These are phyloP conservation scores for Abramis brama DNA, from an alignment of 2,113 vertebrate species.

Conservation along the genomic window DNA sequence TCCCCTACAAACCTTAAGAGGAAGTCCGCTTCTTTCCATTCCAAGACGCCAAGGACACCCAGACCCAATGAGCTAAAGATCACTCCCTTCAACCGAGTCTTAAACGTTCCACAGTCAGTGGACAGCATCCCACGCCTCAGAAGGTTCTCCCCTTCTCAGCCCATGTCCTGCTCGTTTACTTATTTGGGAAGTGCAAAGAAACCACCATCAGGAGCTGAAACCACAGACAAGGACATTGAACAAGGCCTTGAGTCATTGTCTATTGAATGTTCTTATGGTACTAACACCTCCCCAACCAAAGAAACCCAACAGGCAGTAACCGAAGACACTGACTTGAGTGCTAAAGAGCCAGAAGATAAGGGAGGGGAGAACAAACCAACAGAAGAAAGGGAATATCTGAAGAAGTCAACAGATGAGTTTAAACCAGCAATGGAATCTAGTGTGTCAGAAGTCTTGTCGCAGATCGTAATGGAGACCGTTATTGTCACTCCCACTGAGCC, in stretches of 20 bases:
- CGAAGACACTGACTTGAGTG: constrained; percentile 43
- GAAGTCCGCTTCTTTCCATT: constrained; percentile 87
- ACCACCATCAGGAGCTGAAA: constrained; percentile 58
- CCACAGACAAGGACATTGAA: constrained; percentile 65
- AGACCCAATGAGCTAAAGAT: constrained; percentile 94
- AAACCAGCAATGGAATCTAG: constrained; percentile 81
- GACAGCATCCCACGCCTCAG: constrained; percentile 93
- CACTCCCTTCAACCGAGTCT: constrained; percentile 87
- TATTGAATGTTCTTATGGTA: constrained; percentile 66
- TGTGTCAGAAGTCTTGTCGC: constrained; percentile 87
- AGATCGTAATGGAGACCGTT: constrained; percentile 84
- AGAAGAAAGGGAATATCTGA: constrained; percentile 28
- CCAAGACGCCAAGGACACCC: constrained; percentile 84
- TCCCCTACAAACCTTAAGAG: constrained; percentile 87
- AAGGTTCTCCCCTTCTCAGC: constrained; percentile 92
- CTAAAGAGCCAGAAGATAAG: constrained; percentile 38
- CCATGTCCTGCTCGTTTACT: constrained; percentile 85
- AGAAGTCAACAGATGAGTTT: constrained; percentile 59
- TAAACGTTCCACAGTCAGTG: constrained; percentile 91
- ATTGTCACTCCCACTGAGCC: constrained; percentile 84
- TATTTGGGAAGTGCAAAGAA: constrained; percentile 86
- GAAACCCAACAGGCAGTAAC: constrained; percentile 51
- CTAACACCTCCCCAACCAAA: constrained; percentile 60
- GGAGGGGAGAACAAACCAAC: constrained; percentile 30
- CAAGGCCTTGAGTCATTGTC: constrained; percentile 69